Evolutionary conservation across 2,888 invertebrate species (phyloP).

Genomic region (Auanema sp.): DNA sequence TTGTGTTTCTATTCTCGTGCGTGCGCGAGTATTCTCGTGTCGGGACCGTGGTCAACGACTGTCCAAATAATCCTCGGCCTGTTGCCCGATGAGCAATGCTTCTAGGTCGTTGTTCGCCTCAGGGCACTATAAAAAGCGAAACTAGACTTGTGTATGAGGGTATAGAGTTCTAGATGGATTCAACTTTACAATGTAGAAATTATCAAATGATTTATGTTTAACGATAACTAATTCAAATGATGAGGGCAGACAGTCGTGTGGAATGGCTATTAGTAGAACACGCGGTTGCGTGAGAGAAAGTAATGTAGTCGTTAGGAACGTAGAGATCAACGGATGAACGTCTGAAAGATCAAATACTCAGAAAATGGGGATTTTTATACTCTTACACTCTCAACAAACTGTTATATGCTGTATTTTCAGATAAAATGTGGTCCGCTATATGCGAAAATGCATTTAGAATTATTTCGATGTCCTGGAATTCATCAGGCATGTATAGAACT

Average conservation of each 20-base stretch:
- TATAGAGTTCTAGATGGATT: not conserved
- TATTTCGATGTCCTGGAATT: conserved; percentile 67
- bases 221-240: too few species aligned
- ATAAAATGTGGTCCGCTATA: conserved; percentile 60
- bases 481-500: conserved; percentile 66
- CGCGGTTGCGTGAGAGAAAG: conserved; percentile 20
- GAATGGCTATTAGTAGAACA: conserved; percentile 16
- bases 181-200: too few species aligned
- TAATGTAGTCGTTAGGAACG: not conserved
- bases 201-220: too few species aligned
- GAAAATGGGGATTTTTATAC: not conserved
- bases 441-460: conserved; percentile 59
- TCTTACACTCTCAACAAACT: not conserved
- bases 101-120: too few species aligned
- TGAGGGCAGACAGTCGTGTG: too few species aligned
- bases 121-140: too few species aligned
- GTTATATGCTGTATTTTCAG: conserved; percentile 29
- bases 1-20: conserved; percentile 26
- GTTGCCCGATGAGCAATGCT: too few species aligned
- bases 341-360: not conserved
- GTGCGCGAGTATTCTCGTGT: conserved; percentile 26
- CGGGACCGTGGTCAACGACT: conserved; percentile 24
- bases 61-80: conserved; percentile 15
- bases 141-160: not conserved
- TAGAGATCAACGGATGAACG: not conserved